A percentile compares a stretch with the other conserved stretches of the same genome.
Evolutionary conservation across 2,113 vertebrate species (phyloP).

Genomic region (Ammodytes dubius): DNA sequence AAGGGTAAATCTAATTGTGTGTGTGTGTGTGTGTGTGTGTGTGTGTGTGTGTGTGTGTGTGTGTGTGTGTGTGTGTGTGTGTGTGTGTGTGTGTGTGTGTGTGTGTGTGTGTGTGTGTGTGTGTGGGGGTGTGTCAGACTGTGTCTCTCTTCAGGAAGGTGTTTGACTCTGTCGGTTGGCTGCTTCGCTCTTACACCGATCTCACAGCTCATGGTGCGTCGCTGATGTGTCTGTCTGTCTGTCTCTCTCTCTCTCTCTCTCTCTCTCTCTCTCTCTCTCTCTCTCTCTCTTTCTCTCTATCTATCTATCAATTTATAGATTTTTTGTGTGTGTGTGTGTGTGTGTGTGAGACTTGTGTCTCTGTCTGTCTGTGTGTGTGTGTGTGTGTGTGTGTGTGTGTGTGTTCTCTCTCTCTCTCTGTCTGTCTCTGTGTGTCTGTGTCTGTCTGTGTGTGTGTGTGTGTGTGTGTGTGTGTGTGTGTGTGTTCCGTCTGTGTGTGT

Average conservation of each 20-base stretch:
- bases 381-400: background rate
- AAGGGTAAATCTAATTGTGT: background rate
- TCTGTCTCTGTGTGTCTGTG: background rate
- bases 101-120: background rate
- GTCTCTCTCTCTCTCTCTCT: background rate
- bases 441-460: background rate
- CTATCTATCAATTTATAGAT: no score
- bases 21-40: background rate
- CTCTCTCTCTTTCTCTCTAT: background rate
- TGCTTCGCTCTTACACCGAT: no score
- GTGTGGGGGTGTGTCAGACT: background rate
- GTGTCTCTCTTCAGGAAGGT: no score
- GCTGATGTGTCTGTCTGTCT: background rate
- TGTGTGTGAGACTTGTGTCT: no score
- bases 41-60: background rate
- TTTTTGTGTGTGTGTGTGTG: no score
- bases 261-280: background rate
- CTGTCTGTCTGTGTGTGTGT: background rate
- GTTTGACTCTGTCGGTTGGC: no score
- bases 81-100: background rate
- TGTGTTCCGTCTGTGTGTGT: background rate
- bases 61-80: background rate
- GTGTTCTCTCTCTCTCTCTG: background rate
- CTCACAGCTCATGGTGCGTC: no score
- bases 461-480: conserved; percentile 78